A percentile compares a stretch with the other conserved stretches of the same genome.
Conservation (phyloP, 2,113 vertebrate genomes). For the Pipra filicauda region DNA sequence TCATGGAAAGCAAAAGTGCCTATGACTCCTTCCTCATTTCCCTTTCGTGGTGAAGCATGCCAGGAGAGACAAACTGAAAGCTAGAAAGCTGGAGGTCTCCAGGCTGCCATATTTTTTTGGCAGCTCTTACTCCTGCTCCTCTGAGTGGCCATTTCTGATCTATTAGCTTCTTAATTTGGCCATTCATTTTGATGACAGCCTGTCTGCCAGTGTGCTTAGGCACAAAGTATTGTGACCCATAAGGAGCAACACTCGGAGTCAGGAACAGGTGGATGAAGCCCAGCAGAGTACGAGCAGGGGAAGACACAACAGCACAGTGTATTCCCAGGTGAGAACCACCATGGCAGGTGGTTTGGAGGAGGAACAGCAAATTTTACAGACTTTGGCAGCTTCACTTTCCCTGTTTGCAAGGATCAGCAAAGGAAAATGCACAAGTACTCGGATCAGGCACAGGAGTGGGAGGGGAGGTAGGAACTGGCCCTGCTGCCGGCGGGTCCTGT, state of each 20-base stretch:
- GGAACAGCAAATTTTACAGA: neutral
- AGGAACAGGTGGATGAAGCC: neutral
- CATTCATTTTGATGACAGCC: neutral
- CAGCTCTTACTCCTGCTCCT: neutral
- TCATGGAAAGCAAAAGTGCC: neutral
- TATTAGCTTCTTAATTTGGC: neutral
- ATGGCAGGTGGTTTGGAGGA: neutral
- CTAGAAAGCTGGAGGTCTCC: neutral
- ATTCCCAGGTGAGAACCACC: neutral
- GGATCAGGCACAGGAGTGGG: neutral
- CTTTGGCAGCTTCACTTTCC: neutral
- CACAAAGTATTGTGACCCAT: rapidly evolving
- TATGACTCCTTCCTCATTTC: neutral
- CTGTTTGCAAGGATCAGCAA: neutral
- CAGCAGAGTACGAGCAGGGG: neutral
- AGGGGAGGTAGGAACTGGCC: neutral
- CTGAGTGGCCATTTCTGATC: neutral
- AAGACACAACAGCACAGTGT: neutral
- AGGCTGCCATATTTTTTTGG: neutral
- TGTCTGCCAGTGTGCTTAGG: neutral
- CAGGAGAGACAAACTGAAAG: neutral
- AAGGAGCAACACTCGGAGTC: neutral
- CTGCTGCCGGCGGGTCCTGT: neutral
- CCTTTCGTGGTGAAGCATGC: neutral
- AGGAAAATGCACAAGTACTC: neutral